A percentile compares a stretch with the other conserved stretches of the same genome.
These are phyloP conservation scores for Venustoraphidia nigricollis DNA, from an alignment of 2,888 invertebrate species.

Conservation along the genomic window DNA sequence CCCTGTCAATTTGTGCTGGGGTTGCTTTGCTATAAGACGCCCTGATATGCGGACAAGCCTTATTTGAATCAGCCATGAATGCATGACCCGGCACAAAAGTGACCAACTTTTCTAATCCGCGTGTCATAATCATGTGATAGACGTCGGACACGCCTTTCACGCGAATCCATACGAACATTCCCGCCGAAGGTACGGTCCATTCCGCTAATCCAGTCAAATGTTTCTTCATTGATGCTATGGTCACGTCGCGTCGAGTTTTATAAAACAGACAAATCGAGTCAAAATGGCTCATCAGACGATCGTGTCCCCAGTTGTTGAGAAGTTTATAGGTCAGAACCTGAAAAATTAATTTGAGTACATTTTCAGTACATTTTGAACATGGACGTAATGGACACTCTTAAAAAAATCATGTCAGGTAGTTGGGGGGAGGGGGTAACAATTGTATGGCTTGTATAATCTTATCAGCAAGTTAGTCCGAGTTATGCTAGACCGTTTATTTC, in stretches of 20 bases:
- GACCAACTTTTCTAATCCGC: conserved; percentile 50
- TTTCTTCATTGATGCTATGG: conserved; percentile 40
- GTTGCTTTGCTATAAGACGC: conserved; percentile 55
- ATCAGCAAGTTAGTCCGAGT: no score
- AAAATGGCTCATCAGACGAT: conserved; percentile 43
- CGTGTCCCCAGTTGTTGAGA: conserved; percentile 39
- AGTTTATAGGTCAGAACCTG: conserved; percentile 41
- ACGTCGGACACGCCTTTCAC: conserved; percentile 52
- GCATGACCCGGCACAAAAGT: conserved; percentile 61
- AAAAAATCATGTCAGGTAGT: no score
- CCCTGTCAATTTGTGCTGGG: conserved; percentile 46
- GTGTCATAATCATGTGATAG: conserved; percentile 52
- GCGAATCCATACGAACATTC: conserved; percentile 67
- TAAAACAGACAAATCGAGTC: conserved; percentile 43
- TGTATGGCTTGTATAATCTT: no score
- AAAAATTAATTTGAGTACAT: conserved; percentile 9
- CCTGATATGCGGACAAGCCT: conserved; percentile 50
- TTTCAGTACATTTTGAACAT: no score
- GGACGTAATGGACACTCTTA: no score
- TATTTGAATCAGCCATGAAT: conserved; percentile 44
- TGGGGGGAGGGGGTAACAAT: no score
- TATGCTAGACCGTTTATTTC: no score
- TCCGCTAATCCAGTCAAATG: conserved; percentile 45
- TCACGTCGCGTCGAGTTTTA: conserved; percentile 41
- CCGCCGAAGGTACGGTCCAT: conserved; percentile 51